Evolutionary conservation across 92 coral and sea anemone species (phyloP).

Genomic region (Parazoanthus darwini): DNA sequence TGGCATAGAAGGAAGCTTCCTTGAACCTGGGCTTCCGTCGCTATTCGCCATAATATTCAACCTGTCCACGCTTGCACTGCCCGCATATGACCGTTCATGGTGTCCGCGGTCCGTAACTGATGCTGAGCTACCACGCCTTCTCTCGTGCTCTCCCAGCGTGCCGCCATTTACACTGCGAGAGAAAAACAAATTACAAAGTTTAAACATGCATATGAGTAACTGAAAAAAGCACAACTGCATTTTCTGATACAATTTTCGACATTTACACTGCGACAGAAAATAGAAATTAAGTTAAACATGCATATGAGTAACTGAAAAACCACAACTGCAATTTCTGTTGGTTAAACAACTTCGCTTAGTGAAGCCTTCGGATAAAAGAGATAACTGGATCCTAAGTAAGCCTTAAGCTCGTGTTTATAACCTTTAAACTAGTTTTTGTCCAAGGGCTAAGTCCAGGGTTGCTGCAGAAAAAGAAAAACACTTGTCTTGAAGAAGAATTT

Average conservation of each 20-base stretch:
- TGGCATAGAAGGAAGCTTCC: constrained; percentile 74
- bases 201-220: no score
- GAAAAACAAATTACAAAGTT: not conserved
- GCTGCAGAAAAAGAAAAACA: no score
- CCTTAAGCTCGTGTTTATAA: no score
- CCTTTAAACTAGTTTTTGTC: no score
- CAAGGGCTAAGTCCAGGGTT: no score
- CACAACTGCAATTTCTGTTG: no score
- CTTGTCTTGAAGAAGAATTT: no score
- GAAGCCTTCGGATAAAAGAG: no score
- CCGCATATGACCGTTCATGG: constrained; percentile 30
- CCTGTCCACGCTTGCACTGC: constrained; percentile 89
- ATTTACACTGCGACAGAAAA: not conserved
- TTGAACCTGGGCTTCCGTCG: constrained; percentile 69
- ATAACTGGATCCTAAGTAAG: no score
- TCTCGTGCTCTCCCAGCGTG: constrained; percentile 31
- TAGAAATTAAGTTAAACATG: not conserved
- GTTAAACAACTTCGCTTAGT: no score
- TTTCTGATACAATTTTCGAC: not conserved
- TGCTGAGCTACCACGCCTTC: constrained; percentile 67
- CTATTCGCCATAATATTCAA: constrained; percentile 72
- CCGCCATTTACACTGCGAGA: constrained; percentile 23
- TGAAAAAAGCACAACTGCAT: no score
- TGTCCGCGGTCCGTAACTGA: constrained; percentile 68
- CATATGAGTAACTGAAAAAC: no score